Conservation (phyloP, 1,140 invertebrate species). For the Schmidtea mediterranea region DNA sequence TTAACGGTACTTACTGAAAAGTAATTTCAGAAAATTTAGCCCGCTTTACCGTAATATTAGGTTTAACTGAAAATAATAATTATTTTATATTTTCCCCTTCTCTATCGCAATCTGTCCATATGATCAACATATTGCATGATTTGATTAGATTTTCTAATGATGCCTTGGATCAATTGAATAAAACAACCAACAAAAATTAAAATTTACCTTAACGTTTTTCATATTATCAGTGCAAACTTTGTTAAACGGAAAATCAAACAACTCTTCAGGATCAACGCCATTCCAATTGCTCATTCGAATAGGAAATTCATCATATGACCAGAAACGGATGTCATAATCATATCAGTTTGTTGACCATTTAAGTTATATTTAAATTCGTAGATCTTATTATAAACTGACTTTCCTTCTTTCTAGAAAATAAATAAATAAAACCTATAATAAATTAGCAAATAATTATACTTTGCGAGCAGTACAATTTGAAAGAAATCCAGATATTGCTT, state of each 20-base stretch:
- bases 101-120: conserved; percentile 99
- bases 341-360: conserved; percentile 35
- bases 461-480: conserved; percentile 39
- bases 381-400: conserved; percentile 76
- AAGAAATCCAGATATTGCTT: conserved; percentile 61
- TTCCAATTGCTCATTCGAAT: conserved; percentile 47
- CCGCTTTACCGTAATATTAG: conserved; percentile 44
- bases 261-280: conserved; percentile 44
- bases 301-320: conserved; percentile 60
- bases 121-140: conserved; percentile 51
- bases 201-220: conserved; percentile 40
- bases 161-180: conserved; percentile 27
- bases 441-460: too few relatives aligned
- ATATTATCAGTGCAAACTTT: conserved; percentile 40
- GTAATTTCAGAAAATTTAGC: conserved; percentile 97
- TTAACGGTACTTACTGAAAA: conserved; percentile 9
- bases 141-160: conserved; percentile 54
- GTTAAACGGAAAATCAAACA: conserved; percentile 65
- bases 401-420: conserved; percentile 51
- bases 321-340: conserved; percentile 91
- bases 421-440: too few relatives aligned
- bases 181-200: background rate
- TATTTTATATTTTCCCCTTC: conserved; percentile 93
- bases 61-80: conserved; percentile 36
- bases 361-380: conserved; percentile 62